These are phyloP conservation scores for Gastrophysa polygoni DNA, from an alignment of 2,888 invertebrate genomes.

Conservation along the genomic window DNA sequence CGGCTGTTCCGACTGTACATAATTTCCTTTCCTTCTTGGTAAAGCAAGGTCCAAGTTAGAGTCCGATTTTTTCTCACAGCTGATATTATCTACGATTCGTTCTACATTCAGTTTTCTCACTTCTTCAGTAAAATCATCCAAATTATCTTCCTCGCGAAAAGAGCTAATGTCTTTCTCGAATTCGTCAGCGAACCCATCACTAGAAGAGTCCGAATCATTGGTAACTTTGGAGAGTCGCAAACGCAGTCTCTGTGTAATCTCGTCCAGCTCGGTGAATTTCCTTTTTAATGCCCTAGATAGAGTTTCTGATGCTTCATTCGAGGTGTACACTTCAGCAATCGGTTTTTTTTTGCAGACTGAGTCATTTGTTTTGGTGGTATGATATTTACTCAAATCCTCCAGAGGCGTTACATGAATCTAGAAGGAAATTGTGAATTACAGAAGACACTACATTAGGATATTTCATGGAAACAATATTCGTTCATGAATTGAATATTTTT, in stretches of 20 bases:
- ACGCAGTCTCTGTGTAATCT: slow-evolving; percentile 66
- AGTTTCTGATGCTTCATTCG: slow-evolving; percentile 47
- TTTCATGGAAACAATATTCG: no score
- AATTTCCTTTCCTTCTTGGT: background rate
- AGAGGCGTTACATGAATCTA: slow-evolving; percentile 63
- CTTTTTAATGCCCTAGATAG: slow-evolving; percentile 63
- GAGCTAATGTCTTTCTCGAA: slow-evolving; percentile 67
- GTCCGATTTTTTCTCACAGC: background rate
- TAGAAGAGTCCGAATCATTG: slow-evolving; percentile 59
- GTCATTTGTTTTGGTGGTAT: background rate
- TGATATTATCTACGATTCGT: slow-evolving; percentile 29
- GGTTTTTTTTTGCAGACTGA: slow-evolving; percentile 1
- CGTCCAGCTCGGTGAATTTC: slow-evolving; percentile 68
- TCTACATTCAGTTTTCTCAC: slow-evolving; percentile 15
- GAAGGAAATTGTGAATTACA: slow-evolving; percentile 26
- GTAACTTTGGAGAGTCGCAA: slow-evolving; percentile 65
- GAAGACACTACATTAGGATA: no score
- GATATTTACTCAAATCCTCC: slow-evolving; percentile 24
- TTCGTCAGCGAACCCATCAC: slow-evolving; percentile 59
- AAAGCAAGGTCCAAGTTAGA: background rate
- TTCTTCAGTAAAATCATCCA: slow-evolving; percentile 51
- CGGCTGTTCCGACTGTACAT: no score
- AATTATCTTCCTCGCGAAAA: slow-evolving; percentile 55
- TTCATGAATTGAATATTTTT: no score
- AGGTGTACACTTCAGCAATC: background rate